Evolutionary conservation across 2,797 vertebrate genomes (phyloP).

Genomic region (Vespertilio murinus): DNA sequence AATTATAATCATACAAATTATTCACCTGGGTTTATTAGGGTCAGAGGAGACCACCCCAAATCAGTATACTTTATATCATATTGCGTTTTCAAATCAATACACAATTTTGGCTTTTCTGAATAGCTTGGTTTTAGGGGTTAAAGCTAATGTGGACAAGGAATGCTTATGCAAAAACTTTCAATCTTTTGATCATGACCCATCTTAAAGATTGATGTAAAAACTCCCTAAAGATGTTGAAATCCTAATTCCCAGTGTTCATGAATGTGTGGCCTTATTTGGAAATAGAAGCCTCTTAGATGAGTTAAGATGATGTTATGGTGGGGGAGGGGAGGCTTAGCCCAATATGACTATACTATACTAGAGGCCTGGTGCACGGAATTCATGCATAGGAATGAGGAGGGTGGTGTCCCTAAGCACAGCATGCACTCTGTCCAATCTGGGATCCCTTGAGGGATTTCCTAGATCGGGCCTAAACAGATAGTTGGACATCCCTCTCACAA

Average conservation of each 20-base stretch:
- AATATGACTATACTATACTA: background rate
- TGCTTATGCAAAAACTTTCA: background rate
- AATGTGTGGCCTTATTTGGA: background rate
- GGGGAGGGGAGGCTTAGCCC: background rate
- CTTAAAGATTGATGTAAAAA: background rate
- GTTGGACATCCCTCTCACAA: too few species aligned
- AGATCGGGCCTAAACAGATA: too few species aligned
- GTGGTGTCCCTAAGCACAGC: too few species aligned
- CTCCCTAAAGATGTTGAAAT: background rate
- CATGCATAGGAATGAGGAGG: too few species aligned
- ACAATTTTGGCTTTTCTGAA: constrained; percentile 73
- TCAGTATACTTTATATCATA: constrained; percentile 79
- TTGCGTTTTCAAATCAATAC: constrained; percentile 84
- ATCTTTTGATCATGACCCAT: background rate
- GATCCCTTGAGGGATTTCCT: too few species aligned
- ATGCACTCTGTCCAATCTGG: too few species aligned
- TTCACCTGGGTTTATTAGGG: constrained; percentile 77
- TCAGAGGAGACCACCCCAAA: constrained; percentile 78
- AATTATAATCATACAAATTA: constrained; percentile 86
- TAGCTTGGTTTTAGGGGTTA: constrained; percentile 60
- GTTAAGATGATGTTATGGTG: background rate
- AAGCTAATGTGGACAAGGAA: constrained; percentile 54
- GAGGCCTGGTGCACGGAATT: too few species aligned
- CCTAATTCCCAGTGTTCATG: background rate
- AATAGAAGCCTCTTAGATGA: background rate